A percentile compares a stretch with the other conserved stretches of the same genome.
Conservation (phyloP, 2,888 invertebrate genomes). For the Achlya flavicornis region DNA sequence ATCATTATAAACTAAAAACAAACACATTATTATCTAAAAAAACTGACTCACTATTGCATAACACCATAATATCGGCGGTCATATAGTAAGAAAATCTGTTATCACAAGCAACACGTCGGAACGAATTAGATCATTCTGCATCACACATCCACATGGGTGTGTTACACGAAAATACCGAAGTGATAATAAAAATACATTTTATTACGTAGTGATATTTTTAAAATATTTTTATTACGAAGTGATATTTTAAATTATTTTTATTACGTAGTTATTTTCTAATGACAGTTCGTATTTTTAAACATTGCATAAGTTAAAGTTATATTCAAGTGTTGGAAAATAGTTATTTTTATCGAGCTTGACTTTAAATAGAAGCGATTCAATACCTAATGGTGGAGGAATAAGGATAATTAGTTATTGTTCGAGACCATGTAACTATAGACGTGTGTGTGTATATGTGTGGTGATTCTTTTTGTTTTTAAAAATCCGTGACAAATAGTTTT, state of each 20-base stretch:
- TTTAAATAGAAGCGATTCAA: not conserved
- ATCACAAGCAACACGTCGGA: not conserved
- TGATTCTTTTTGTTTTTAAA: not conserved
- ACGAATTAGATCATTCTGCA: conserved; percentile 5
- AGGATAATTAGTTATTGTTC: not conserved
- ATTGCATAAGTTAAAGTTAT: not conserved
- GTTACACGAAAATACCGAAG: not conserved
- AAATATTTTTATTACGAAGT: not conserved
- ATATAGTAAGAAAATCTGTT: not conserved
- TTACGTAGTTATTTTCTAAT: too few species aligned
- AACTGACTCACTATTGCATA: conserved; percentile 4
- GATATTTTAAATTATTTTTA: not conserved
- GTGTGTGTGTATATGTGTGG: not conserved
- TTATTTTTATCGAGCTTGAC: not conserved
- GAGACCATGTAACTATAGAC: not conserved
- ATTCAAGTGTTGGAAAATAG: not conserved
- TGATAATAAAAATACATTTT: not conserved
- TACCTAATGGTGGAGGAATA: not conserved
- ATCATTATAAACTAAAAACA: too few species aligned
- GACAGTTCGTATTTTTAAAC: too few species aligned
- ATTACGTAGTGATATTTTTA: not conserved
- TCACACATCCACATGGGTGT: not conserved
- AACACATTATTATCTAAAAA: not conserved
- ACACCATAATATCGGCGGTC: conserved; percentile 16
- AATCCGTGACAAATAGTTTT: not conserved